Evolutionary conservation across 1,140 invertebrate genomes (phyloP), one percentile per base, ranked within the genome.

Genomic region (Metopolophium dirhodum): DNA sequence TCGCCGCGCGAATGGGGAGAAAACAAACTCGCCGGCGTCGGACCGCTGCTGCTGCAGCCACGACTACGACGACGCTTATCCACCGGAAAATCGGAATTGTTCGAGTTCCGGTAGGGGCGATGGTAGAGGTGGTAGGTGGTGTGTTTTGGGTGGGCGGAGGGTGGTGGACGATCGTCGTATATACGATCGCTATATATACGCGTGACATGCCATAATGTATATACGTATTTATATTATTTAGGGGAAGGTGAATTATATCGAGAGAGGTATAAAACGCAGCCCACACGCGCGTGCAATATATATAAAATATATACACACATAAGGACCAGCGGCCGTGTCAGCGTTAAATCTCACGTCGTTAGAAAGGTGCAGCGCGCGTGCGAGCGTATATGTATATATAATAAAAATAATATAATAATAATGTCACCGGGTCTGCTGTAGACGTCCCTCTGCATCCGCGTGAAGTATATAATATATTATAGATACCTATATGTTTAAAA

Each of bases 71-170:
- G n/a, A 45, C 47, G 91, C 51, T 90, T 57, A 86, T 86, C 49
- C 37, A 45, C 91, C 82, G 91, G 91, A 93, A 93, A 93, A 93
- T 93, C 82, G 68, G 45, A 92, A 92, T 51, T 30, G 68, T 85
- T 61, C 7, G 51, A 35, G 51, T 45, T 9, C n/a, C 51, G 35
- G 18, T 7, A 7, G 61, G 61, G n/a, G 4, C 6, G 14, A 61
- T 20, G 23, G 14, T 68, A 26, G 26, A 30, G 26, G 26, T 57
- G 23, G 61, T 68, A 14, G 61, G 11, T 11, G 61, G 61, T 14
- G 23, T 7, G 57, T 68, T 68, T 30, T 1, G 61, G 61, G 51
- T 20, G 20, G 51, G 51, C 0, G n/a, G n/a, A 47, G 45, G 18
- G 61, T 7, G 14, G 61, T 35, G n/a, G 61, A 22, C 30, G 61